Conservation (phyloP, 1,140 invertebrate species). For the Bombus turneri region DNA sequence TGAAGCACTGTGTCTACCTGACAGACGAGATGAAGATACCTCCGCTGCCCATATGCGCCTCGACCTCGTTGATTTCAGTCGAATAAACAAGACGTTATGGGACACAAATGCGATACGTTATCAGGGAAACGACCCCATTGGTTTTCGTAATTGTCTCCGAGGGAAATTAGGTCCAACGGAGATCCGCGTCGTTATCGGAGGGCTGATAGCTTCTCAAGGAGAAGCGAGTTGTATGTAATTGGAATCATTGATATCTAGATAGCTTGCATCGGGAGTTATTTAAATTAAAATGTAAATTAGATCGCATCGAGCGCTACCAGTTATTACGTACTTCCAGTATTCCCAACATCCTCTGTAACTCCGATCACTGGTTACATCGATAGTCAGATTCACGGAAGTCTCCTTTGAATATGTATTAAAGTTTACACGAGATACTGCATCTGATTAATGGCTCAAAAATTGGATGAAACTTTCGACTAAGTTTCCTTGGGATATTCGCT, state of each 20-base stretch:
- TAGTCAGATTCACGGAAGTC: not conserved
- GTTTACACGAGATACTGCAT: too few species aligned
- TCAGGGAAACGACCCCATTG: slow-evolving; percentile 5
- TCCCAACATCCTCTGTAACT: not conserved
- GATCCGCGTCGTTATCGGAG: not conserved
- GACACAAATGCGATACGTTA: slow-evolving; percentile 22
- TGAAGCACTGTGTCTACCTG: not conserved
- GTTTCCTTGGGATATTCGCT: too few species aligned
- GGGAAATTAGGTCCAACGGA: not conserved
- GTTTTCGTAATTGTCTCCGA: slow-evolving; percentile 26
- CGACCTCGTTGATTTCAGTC: not conserved
- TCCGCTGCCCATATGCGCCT: too few species aligned
- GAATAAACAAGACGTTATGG: slow-evolving; percentile 21
- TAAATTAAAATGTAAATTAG: slow-evolving; percentile 49
- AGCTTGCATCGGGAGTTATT: slow-evolving; percentile 22
- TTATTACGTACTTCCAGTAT: not conserved
- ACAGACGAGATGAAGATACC: not conserved
- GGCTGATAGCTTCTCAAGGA: not conserved
- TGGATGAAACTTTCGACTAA: too few species aligned
- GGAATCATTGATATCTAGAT: slow-evolving; percentile 40
- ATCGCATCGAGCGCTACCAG: slow-evolving; percentile 18
- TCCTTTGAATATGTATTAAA: too few species aligned
- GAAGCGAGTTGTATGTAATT: slow-evolving; percentile 18
- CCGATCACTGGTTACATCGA: not conserved
- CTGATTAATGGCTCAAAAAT: too few species aligned